These are phyloP conservation scores for Sciurus niger DNA, from an alignment of 2,113 vertebrate species.

Conservation along the genomic window DNA sequence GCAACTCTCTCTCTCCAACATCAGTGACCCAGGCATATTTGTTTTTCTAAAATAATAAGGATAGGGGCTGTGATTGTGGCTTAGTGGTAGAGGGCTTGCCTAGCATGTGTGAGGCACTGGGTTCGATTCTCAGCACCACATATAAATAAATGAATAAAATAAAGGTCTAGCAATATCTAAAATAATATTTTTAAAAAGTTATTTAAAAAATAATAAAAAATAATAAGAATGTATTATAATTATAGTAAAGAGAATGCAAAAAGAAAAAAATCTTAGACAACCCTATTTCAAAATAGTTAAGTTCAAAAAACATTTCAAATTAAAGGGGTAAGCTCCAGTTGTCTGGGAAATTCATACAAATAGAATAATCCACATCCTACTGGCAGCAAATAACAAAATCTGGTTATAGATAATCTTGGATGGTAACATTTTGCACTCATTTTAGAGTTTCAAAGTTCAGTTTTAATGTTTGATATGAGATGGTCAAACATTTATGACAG, in stretches of 20 bases:
- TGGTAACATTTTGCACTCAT: background rate
- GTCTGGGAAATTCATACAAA: background rate
- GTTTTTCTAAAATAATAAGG: background rate
- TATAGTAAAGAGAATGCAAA: background rate
- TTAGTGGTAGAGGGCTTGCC: too few relatives aligned
- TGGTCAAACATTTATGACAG: background rate
- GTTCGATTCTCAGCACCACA: too few relatives aligned
- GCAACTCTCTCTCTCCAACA: background rate
- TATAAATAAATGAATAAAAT: too few relatives aligned
- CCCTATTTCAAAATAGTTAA: background rate
- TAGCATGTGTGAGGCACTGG: too few relatives aligned
- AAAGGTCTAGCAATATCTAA: too few relatives aligned
- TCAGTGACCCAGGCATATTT: background rate
- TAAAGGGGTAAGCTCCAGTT: background rate
- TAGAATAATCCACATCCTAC: background rate
- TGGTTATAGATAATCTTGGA: background rate
- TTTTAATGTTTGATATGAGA: conserved; percentile 39
- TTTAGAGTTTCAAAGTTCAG: background rate
- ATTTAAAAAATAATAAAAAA: background rate
- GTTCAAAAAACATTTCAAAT: background rate
- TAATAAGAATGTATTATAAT: background rate
- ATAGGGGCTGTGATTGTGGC: too few relatives aligned
- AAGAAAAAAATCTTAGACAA: conserved; percentile 4
- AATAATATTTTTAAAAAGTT: too few relatives aligned
- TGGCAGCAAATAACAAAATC: background rate